A percentile compares a stretch with the other conserved stretches of the same genome.
phyloP scores from a whole-genome alignment of 1,140 invertebrate genomes.

The Drosophila sucinea region DNA sequence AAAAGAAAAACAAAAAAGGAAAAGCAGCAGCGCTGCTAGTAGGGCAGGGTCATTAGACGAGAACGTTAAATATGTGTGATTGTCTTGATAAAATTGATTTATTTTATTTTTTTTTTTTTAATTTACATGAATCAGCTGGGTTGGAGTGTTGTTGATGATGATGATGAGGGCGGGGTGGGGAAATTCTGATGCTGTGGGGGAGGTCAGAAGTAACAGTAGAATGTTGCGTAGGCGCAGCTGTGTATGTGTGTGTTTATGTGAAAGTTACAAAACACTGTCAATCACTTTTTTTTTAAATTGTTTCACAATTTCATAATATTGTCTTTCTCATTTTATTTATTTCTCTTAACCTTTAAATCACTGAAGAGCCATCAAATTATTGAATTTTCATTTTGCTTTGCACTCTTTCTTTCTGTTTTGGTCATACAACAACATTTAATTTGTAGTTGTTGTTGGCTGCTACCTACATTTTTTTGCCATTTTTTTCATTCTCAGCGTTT shows the following conservation, averaged over 20 bases:
- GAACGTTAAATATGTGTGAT: conserved; percentile 45
- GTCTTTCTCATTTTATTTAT: conserved; percentile 19
- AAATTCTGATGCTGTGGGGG: conserved; percentile 57
- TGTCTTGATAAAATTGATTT: conserved; percentile 24
- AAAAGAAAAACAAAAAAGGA: conserved; percentile 5
- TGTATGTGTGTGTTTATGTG: conserved; percentile 21
- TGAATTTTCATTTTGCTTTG: conserved; percentile 71
- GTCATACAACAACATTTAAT: conserved; percentile 20
- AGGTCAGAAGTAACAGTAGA: conserved; percentile 65
- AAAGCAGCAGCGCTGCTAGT: conserved; percentile 39
- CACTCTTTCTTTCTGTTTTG: conserved; percentile 15
- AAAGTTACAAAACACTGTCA: conserved; percentile 70
- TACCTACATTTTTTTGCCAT: conserved; percentile 79
- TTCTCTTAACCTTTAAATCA: conserved; percentile 58
- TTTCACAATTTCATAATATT: conserved; percentile 69
- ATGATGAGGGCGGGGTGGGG: conserved; percentile 6
- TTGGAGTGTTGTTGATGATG: background rate
- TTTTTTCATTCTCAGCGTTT: conserved; percentile 47
- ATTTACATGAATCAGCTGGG: conserved; percentile 74
- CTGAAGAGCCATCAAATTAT: conserved; percentile 56
- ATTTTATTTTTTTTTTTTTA: background rate
- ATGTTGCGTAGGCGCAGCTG: conserved; percentile 54
- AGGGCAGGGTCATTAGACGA: conserved; percentile 78
- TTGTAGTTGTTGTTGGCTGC: conserved; percentile 31
- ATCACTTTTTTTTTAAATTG: conserved; percentile 23